phyloP scores from a whole-genome alignment of 2,888 invertebrate species.

The Cephus runcator region DNA sequence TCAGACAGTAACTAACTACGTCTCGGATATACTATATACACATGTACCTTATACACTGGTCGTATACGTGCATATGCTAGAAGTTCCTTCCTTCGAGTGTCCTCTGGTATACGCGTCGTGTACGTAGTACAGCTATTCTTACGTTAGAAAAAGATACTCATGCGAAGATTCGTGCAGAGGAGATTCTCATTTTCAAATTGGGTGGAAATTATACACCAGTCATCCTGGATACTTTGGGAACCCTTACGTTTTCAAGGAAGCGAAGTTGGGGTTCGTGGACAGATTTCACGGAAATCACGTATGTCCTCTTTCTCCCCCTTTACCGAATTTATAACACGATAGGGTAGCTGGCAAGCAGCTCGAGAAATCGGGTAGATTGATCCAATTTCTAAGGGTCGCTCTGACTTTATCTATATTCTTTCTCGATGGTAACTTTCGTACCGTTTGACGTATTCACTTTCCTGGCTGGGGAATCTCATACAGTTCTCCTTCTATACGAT shows the following conservation, averaged over 20 bases:
- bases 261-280: neutral
- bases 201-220: no score
- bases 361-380: neutral
- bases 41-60: constrained; percentile 31
- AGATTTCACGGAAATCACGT: neutral
- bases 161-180: neutral
- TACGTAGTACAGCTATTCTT: neutral
- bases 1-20: constrained; percentile 54
- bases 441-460: neutral
- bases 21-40: constrained; percentile 28
- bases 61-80: neutral
- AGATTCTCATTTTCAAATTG: neutral
- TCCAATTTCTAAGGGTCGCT: neutral
- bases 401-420: neutral
- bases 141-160: neutral
- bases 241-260: neutral
- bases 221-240: neutral
- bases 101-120: neutral
- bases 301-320: neutral
- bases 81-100: neutral
- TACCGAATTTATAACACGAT: neutral
- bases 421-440: neutral
- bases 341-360: neutral
- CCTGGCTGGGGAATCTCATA: neutral
- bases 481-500: neutral